A percentile compares a stretch with the other conserved stretches of the same genome.
These are phyloP conservation scores for Hippopotamyrus pictus DNA, from an alignment of 2,797 vertebrate genomes.

Conservation along the genomic window DNA sequence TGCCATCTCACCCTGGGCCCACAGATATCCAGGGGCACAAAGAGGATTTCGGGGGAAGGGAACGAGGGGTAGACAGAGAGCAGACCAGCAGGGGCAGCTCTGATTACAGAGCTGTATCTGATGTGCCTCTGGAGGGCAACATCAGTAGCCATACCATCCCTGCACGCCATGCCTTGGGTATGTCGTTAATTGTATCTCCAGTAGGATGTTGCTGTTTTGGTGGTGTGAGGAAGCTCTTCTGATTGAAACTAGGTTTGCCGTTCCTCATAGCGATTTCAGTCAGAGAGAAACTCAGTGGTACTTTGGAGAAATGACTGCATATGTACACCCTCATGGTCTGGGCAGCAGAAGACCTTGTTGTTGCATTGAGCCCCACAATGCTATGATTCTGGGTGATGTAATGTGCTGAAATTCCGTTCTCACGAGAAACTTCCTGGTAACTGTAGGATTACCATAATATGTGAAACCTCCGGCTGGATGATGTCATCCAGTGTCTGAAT, in stretches of 20 bases:
- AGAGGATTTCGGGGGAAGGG: background rate
- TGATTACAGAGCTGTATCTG: background rate
- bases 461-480: background rate
- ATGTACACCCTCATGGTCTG: background rate
- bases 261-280: background rate
- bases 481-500: background rate
- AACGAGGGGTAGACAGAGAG: background rate
- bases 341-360: background rate
- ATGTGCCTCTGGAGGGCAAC: background rate
- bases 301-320: background rate
- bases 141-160: background rate
- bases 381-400: constrained; percentile 9
- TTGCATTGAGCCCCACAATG: background rate
- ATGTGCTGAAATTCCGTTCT: background rate
- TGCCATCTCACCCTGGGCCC: background rate
- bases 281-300: background rate
- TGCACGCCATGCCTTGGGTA: background rate
- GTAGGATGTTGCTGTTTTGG: background rate
- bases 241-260: background rate
- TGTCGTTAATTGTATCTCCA: background rate
- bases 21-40: background rate
- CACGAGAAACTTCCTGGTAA: background rate
- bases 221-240: background rate
- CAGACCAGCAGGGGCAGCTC: background rate
- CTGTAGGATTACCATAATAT: background rate